Evolutionary conservation across 2,113 vertebrate genomes (phyloP).

Genomic region (Cynopterus brachyotis): DNA sequence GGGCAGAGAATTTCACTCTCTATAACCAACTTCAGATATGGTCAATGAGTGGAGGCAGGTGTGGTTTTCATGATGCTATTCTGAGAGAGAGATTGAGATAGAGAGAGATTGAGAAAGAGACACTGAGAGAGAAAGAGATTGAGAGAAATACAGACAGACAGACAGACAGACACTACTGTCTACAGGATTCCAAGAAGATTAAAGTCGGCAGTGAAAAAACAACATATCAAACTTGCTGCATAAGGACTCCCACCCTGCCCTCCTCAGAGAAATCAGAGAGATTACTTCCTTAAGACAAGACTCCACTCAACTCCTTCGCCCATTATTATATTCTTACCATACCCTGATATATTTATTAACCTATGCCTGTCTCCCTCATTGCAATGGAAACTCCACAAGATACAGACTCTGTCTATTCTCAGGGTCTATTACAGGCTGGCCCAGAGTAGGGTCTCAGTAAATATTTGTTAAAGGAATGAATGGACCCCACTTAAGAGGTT

Average conservation of each 20-base stretch:
- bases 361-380: not conserved
- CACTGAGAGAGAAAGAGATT: not conserved
- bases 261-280: not conserved
- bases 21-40: not conserved
- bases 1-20: not conserved
- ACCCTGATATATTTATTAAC: not conserved
- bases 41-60: not conserved
- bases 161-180: not conserved
- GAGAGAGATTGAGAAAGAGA: too few relatives aligned
- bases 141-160: too few relatives aligned
- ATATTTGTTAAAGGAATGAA: slow-evolving; percentile 14
- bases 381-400: not conserved
- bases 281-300: not conserved
- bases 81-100: too few relatives aligned
- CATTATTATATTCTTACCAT: not conserved
- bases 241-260: not conserved
- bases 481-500: not conserved
- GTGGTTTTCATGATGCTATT: not conserved
- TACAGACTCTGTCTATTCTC: not conserved
- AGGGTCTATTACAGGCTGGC: not conserved
- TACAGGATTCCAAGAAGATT: not conserved
- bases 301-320: not conserved
- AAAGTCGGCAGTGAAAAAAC: not conserved
- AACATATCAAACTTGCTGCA: not conserved
- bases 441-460: not conserved